phyloP scores from a whole-genome alignment of 2,888 invertebrate species.

The Saturnia japonica region DNA sequence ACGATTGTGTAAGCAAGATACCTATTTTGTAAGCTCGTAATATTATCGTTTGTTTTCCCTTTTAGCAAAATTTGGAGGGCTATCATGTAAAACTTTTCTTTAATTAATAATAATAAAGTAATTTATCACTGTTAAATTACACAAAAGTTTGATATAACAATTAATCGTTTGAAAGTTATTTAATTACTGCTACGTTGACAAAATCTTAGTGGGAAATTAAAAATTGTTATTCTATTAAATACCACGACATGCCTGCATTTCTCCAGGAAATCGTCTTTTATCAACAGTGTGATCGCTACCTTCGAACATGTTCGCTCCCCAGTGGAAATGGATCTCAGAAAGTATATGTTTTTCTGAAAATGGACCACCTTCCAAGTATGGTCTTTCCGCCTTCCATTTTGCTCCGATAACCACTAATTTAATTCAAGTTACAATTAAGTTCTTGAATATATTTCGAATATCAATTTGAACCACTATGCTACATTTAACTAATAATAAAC shows the following conservation, averaged over 20 bases:
- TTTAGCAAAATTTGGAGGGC: background rate
- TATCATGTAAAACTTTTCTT: background rate
- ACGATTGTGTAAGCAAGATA: too few relatives aligned
- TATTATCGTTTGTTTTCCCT: background rate
- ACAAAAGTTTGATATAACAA: background rate
- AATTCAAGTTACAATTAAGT: background rate
- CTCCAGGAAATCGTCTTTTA: slow-evolving; percentile 76
- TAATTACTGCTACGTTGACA: slow-evolving; percentile 2
- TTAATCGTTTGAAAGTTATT: background rate
- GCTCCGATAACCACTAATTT: slow-evolving; percentile 81
- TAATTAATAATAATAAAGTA: background rate
- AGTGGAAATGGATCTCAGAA: slow-evolving; percentile 87
- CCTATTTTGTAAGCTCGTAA: background rate
- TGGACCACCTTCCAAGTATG: slow-evolving; percentile 83
- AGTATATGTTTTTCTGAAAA: slow-evolving; percentile 83
- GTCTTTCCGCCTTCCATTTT: slow-evolving; percentile 83
- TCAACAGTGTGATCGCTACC: slow-evolving; percentile 86
- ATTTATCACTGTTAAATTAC: background rate
- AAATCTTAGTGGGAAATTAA: too few relatives aligned
- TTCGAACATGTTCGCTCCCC: slow-evolving; percentile 83
- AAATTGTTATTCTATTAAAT: too few relatives aligned
- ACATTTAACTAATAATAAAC: background rate
- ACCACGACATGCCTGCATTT: slow-evolving; percentile 82
- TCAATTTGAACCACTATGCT: too few relatives aligned
- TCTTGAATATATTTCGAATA: too few relatives aligned